phyloP scores from a whole-genome alignment of 2,888 invertebrate genomes.

The Epistrophella euchroma region DNA sequence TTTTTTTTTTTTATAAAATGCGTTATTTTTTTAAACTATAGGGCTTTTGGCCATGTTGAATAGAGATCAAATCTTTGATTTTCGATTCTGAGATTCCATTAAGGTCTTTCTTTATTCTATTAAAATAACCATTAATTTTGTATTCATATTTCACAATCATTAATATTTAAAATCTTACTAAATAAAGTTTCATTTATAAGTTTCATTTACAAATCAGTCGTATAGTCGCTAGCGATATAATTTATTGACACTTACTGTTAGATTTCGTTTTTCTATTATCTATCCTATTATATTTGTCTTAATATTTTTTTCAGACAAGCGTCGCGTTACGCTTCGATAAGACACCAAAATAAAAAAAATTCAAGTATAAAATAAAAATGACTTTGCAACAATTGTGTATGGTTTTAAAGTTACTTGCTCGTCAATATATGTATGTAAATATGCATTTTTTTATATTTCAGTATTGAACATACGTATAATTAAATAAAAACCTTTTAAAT shows the following conservation, averaged over 20 bases:
- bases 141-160: no score
- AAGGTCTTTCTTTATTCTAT: no score
- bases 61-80: no score
- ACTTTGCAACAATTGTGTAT: constrained; percentile 20
- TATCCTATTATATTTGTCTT: not conserved
- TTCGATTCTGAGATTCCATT: no score
- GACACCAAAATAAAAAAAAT: constrained; percentile 28
- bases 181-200: no score
- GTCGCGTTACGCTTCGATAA: constrained; percentile 41
- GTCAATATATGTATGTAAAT: not conserved
- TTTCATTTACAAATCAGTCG: no score
- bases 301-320: not conserved
- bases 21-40: no score
- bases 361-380: constrained; percentile 20
- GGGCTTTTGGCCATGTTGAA: no score
- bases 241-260: not conserved
- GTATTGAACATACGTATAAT: not conserved
- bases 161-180: no score
- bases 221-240: not conserved
- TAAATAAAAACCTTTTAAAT: not conserved
- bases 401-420: constrained; percentile 18
- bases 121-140: no score
- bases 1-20: no score
- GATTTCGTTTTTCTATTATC: not conserved
- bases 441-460: not conserved